Evolutionary conservation across 2,797 vertebrate genomes (phyloP).

Genomic region (Cichlasoma orientale): DNA sequence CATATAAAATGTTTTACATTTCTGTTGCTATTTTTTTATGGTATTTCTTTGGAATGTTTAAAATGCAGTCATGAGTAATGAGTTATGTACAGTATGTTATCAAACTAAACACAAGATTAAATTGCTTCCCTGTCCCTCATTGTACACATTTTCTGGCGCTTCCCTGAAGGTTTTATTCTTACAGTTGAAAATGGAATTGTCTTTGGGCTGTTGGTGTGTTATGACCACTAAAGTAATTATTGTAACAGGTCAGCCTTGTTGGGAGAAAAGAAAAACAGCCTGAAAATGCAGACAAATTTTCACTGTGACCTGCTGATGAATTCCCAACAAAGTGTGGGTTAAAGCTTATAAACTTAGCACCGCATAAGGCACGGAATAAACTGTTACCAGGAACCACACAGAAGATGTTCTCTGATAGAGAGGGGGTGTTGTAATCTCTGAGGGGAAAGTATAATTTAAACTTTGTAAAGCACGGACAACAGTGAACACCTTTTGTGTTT

Average conservation of each 20-base stretch:
- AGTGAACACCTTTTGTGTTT: no score
- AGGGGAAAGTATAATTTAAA: no score
- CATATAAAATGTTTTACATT: neutral
- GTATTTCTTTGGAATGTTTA: neutral
- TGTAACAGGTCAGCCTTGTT: constrained; percentile 36
- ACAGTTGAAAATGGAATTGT: neutral
- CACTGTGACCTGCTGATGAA: constrained; percentile 31
- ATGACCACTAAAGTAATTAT: constrained; percentile 34
- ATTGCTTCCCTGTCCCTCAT: neutral
- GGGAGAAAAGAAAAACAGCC: constrained; percentile 25
- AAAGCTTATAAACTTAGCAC: neutral
- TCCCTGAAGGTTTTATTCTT: constrained; percentile 11
- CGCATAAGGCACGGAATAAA: no score
- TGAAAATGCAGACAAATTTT: constrained; percentile 49
- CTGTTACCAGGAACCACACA: no score
- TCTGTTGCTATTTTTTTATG: neutral
- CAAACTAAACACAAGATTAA: neutral
- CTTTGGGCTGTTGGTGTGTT: neutral
- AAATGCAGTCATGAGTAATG: neutral
- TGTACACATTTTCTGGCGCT: neutral
- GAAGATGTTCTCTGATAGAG: no score
- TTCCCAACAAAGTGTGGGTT: neutral
- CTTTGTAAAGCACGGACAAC: no score
- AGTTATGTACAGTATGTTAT: neutral
- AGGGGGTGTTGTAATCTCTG: no score